A percentile compares a stretch with the other conserved stretches of the same genome.
These are phyloP conservation scores for Xanthorhoe designata DNA, from an alignment of 2,888 invertebrate species.

Conservation along the genomic window DNA sequence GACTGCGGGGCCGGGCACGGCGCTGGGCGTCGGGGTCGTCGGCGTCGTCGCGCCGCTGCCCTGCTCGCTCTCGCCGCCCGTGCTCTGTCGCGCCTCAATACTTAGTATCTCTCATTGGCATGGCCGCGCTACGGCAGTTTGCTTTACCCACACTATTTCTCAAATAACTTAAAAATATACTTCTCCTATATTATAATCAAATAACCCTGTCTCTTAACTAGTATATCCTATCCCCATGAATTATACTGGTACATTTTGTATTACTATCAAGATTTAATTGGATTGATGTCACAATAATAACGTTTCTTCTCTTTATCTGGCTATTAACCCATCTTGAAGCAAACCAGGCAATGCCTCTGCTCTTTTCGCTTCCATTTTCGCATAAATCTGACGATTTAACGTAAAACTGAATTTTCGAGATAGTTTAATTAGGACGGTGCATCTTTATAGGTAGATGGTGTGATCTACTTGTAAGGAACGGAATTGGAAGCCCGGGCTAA, in stretches of 20 bases:
- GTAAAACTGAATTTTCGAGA: neutral
- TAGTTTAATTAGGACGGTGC: slow-evolving; percentile 14
- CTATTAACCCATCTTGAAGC: too few relatives aligned
- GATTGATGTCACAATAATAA: too few relatives aligned
- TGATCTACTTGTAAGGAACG: slow-evolving; percentile 21
- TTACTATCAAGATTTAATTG: too few relatives aligned
- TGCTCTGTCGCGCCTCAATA: slow-evolving; percentile 70
- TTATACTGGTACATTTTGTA: too few relatives aligned
- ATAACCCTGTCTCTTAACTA: too few relatives aligned
- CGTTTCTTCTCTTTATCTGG: too few relatives aligned
- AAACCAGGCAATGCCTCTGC: neutral
- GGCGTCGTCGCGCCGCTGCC: slow-evolving; percentile 46
- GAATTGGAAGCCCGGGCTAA: slow-evolving; percentile 20
- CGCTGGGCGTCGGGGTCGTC: slow-evolving; percentile 66
- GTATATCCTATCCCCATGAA: too few relatives aligned
- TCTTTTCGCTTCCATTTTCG: neutral
- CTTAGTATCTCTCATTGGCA: slow-evolving; percentile 53
- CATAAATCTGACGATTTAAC: neutral
- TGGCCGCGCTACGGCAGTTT: neutral
- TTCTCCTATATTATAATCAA: too few relatives aligned
- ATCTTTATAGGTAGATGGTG: slow-evolving; percentile 8
- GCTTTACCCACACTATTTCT: neutral
- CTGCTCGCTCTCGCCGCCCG: slow-evolving; percentile 58
- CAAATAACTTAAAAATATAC: too few relatives aligned
- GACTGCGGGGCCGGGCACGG: slow-evolving; percentile 44